These are phyloP conservation scores for Spisula subtruncata DNA, from an alignment of 2,888 invertebrate species.

Conservation along the genomic window DNA sequence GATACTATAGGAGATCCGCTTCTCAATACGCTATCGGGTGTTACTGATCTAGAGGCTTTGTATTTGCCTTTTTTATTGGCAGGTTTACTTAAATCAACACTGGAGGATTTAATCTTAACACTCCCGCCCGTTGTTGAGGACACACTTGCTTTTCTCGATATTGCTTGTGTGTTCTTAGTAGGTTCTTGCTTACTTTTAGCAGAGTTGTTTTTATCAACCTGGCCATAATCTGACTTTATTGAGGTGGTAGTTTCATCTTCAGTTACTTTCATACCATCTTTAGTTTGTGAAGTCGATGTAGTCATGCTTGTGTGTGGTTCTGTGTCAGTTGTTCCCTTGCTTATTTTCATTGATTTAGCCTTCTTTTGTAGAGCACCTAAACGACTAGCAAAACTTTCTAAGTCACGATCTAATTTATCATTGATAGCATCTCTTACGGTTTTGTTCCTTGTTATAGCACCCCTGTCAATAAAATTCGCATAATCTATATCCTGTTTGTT, in stretches of 20 bases:
- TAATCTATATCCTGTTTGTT: slow-evolving; percentile 59
- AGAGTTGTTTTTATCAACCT: background rate
- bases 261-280: background rate
- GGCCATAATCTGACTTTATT: background rate
- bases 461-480: slow-evolving; percentile 51
- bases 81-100: background rate
- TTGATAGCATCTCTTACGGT: slow-evolving; percentile 54
- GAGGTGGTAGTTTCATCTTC: background rate
- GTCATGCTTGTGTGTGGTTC: background rate
- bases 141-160: background rate
- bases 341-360: background rate
- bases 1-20: slow-evolving; percentile 16
- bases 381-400: slow-evolving; percentile 53
- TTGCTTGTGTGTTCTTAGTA: background rate
- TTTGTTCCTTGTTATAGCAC: slow-evolving; percentile 53
- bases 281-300: background rate
- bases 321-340: background rate
- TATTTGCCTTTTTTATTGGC: background rate
- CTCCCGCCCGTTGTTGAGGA: background rate
- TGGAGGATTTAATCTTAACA: background rate
- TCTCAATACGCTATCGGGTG: background rate
- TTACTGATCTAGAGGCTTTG: background rate
- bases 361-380: slow-evolving; percentile 58
- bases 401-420: slow-evolving; percentile 61
- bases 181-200: background rate